These are phyloP conservation scores for Leucoraja erinaceus DNA, from an alignment of 2,113 vertebrate genomes.

Conservation along the genomic window DNA sequence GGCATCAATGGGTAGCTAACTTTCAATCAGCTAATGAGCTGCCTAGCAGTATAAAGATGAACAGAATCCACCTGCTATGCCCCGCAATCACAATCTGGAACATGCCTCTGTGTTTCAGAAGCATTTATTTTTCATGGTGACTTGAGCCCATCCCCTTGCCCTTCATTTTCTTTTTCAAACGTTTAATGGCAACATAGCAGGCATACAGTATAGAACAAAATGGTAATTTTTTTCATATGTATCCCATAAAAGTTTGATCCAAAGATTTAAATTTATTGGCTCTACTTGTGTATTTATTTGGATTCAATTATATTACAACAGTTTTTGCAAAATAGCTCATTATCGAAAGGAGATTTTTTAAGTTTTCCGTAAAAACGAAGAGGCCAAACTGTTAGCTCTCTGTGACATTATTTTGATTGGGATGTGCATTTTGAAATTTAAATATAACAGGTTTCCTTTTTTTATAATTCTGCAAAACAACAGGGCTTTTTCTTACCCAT, in stretches of 20 bases:
- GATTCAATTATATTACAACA: not conserved
- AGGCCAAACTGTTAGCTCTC: not conserved
- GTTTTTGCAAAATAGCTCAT: not conserved
- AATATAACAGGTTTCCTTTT: not conserved
- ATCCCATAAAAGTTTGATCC: constrained; percentile 18
- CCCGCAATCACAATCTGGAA: not conserved
- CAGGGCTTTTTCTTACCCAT: not conserved
- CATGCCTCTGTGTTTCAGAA: not conserved
- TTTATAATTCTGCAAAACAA: not conserved
- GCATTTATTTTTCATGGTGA: constrained; percentile 3
- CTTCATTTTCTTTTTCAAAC: not conserved
- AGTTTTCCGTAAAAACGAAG: not conserved
- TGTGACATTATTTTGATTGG: not conserved
- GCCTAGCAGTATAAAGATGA: not conserved
- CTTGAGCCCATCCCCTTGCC: not conserved
- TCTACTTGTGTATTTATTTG: not conserved
- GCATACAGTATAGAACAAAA: not conserved
- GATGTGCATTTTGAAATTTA: constrained; percentile 10
- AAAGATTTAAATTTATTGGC: constrained; percentile 16
- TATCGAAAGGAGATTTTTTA: not conserved
- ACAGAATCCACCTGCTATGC: not conserved
- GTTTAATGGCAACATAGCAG: not conserved
- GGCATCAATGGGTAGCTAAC: not conserved
- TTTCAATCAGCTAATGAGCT: not conserved
- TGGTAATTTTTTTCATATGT: constrained; percentile 29